Percentiles rank a stretch among this genome's conserved stretches.
Conservation (phyloP, 2,888 invertebrate genomes). For the Pollenia amentaria region DNA sequence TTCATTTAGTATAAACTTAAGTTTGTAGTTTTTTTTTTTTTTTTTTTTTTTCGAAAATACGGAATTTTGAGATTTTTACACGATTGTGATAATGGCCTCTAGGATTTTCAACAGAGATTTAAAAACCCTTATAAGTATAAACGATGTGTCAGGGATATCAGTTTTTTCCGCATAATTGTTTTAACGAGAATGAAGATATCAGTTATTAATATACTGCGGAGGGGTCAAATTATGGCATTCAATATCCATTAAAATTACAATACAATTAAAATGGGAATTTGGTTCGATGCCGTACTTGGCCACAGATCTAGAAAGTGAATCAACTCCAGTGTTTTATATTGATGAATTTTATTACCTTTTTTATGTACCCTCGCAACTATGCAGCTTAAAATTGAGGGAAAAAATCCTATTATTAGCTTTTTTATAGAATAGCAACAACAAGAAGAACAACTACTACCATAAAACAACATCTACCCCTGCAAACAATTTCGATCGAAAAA, state of each 20-base stretch:
- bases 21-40: background rate
- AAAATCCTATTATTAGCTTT: slow-evolving; percentile 43
- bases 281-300: too few relatives aligned
- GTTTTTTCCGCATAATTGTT: background rate
- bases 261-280: too few relatives aligned
- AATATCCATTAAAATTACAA: too few relatives aligned
- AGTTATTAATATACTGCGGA: background rate
- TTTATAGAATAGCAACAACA: slow-evolving; percentile 11
- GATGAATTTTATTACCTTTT: background rate
- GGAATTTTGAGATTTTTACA: background rate
- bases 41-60: background rate
- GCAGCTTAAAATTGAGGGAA: background rate
- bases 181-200: background rate
- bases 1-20: background rate
- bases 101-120: too few relatives aligned
- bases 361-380: background rate
- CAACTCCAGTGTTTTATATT: background rate
- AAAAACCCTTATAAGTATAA: too few relatives aligned
- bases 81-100: background rate
- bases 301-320: too few relatives aligned
- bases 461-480: slow-evolving; percentile 25
- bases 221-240: too few relatives aligned
- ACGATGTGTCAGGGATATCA: background rate
- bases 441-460: background rate
- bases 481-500: too few relatives aligned